Base-by-base conservation (phyloP, 2,113 vertebrate genomes). In the Lontra canadensis region DNA sequence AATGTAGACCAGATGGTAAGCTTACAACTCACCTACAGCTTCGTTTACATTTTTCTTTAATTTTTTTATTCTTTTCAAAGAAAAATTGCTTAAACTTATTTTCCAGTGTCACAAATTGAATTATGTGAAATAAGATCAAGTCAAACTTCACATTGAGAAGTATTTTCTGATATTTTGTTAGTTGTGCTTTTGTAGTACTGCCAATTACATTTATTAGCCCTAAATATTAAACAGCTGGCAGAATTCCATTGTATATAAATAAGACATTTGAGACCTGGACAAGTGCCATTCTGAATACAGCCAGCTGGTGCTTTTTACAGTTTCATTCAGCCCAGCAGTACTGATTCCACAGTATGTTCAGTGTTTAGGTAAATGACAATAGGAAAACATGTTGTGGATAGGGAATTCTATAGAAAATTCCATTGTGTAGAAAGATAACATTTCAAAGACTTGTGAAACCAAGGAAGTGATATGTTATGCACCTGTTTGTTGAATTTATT, bases 151-250 rank as follows among this genome's bases (percentile, higher is more conserved):
- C 97, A 89, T 86, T 88, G 96, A 97, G 96, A 98, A 97, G 90
- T 96, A 97, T 98, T 98, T 98, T 98, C 90, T 98, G 88, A 96
- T 95, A 97, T 98, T 98, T 98, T 98, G 97, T 98, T 98, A 95
- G 97, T 97, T 98, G 97, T 99, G 96, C 97, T 98, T 98, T 95
- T 98, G 57, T 98, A 98, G 98, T 98, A 96, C 97, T 99, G 98
- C 98, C 98, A 98, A 98, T 99, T 98, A 98, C 98, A 98, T 99
- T 98, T 99, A 99, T 99, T 99, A 99, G 98, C 92, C 96, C 98
- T 98, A 99, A 99, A 99, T 99, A 99, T 99, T 99, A 99, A 99
- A 98, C 98, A 99, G 98, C 99, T 99, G 98, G 99, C 98, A 98
- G 97, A 97, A 99, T 99, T 99, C 98, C 98, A 99, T 78, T 98